phyloP scores from a whole-genome alignment of 2,113 vertebrate genomes.

The Perca flavescens region DNA sequence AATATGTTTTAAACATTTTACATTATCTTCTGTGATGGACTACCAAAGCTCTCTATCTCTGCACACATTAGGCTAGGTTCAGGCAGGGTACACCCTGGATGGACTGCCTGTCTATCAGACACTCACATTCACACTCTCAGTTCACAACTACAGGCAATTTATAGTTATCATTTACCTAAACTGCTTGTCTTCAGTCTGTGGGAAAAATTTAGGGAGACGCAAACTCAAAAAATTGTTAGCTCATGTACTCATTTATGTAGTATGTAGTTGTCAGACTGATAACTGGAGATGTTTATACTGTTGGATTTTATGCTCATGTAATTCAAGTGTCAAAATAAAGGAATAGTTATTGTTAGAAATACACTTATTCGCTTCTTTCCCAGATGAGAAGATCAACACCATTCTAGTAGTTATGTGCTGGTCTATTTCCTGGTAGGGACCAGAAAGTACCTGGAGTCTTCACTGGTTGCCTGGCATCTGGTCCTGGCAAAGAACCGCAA shows the following conservation, averaged over 20 bases:
- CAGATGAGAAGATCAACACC: not conserved
- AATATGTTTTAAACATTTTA: not conserved
- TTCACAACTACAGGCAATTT: conserved; percentile 13
- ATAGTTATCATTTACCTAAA: conserved; percentile 8
- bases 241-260: not conserved
- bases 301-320: not conserved
- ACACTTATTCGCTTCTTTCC: not conserved
- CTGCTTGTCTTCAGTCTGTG: not conserved
- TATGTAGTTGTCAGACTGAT: not conserved
- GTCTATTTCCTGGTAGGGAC: not conserved
- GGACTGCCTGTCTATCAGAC: too few species aligned
- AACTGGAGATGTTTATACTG: too few species aligned
- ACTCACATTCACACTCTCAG: conserved; percentile 1
- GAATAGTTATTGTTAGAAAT: not conserved
- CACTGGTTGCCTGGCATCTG: not conserved
- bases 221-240: not conserved
- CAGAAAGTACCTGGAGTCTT: not conserved
- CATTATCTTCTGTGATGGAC: not conserved
- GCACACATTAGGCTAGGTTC: not conserved
- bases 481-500: not conserved
- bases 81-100: not conserved
- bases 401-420: not conserved
- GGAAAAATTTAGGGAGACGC: not conserved
- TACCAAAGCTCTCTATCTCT: not conserved
- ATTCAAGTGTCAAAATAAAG: not conserved